Evolutionary conservation across 2,888 invertebrate genomes (phyloP).

Genomic region (Charanyca ferruginea): DNA sequence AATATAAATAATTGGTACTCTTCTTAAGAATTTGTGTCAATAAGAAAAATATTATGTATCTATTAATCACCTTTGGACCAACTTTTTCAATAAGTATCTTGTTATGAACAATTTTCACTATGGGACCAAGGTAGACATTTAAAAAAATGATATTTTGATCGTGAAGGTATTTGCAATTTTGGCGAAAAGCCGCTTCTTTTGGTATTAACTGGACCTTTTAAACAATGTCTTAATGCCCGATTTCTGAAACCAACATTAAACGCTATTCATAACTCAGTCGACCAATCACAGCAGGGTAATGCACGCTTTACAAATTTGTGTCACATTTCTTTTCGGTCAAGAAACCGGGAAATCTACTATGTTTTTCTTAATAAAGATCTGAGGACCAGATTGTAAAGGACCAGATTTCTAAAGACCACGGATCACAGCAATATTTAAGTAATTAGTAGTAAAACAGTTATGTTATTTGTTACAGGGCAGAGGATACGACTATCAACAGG

Average conservation of each 20-base stretch:
- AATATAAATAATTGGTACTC: background rate
- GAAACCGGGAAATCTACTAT: background rate
- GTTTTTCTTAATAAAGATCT: background rate
- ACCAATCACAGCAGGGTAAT: no score
- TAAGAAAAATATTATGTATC: no score
- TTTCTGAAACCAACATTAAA: no score
- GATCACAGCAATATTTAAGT: background rate
- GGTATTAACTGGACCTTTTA: background rate
- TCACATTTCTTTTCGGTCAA: no score
- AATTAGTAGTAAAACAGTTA: background rate
- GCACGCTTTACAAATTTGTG: no score
- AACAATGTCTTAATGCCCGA: background rate
- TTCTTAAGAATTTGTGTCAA: background rate
- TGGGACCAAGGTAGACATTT: background rate
- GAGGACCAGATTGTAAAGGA: background rate
- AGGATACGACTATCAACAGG: constrained; percentile 86
- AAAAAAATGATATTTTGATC: background rate
- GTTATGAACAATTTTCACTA: background rate
- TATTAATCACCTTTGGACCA: background rate
- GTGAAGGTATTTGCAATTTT: background rate
- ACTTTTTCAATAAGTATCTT: no score
- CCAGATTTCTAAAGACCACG: background rate
- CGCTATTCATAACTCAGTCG: no score
- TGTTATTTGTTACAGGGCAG: constrained; percentile 81
- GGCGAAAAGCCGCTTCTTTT: background rate